Conservation (phyloP, 2,888 invertebrate species). For the Machimus rusticus region DNA sequence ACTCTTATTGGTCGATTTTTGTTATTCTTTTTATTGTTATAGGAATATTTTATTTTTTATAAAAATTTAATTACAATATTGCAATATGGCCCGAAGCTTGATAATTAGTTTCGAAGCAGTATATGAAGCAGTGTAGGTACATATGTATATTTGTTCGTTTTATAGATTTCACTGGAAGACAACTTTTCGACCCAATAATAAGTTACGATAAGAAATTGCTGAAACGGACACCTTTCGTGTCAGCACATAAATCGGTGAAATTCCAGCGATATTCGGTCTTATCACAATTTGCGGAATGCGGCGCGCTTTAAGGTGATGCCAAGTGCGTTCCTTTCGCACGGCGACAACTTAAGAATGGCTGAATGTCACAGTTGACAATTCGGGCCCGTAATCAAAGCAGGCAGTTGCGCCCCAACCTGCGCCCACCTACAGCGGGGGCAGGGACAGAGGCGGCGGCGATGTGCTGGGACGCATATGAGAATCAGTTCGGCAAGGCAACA, state of each 20-base stretch:
- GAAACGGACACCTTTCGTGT: background rate
- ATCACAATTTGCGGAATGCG: background rate
- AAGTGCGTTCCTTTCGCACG: background rate
- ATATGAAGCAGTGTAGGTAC: background rate
- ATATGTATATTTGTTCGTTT: background rate
- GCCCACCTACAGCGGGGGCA: background rate
- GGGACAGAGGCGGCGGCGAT: background rate
- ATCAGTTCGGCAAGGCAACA: background rate
- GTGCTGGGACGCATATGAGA: background rate
- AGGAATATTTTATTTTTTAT: too few species aligned
- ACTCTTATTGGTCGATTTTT: too few species aligned
- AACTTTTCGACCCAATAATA: background rate
- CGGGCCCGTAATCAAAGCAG: too few species aligned
- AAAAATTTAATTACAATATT: too few species aligned
- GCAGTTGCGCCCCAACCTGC: background rate
- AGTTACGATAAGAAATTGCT: background rate
- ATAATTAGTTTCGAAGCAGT: background rate
- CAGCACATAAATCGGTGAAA: background rate
- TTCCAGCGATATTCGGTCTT: background rate
- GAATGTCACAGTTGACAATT: background rate
- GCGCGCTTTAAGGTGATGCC: background rate
- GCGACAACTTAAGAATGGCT: background rate
- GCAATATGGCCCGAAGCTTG: background rate
- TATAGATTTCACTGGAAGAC: background rate
- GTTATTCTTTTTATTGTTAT: too few species aligned